Evolutionary conservation across 2,113 vertebrate genomes (phyloP).

Genomic region (Ptyas mucosa): DNA sequence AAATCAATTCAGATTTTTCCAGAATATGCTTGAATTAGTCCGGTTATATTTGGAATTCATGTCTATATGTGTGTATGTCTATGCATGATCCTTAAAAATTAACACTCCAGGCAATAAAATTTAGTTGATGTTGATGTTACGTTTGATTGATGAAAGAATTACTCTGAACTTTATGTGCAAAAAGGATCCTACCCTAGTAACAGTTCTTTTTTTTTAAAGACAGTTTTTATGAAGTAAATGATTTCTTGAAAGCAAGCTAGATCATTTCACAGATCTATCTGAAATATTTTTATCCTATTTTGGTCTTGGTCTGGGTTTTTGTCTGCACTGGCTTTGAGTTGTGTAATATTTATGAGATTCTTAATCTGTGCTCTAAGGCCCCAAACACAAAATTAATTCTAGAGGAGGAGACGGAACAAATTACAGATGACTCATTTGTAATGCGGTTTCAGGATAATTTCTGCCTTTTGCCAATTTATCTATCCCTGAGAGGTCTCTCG

Average conservation of each 20-base stretch:
- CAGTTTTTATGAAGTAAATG: not conserved
- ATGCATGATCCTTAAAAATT: not conserved
- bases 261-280: not conserved
- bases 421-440: not conserved
- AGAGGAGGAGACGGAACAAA: slow-evolving; percentile 19
- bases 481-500: slow-evolving; percentile 23
- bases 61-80: not conserved
- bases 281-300: not conserved
- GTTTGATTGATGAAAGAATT: not conserved
- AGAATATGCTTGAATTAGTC: not conserved
- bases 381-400: slow-evolving; percentile 12
- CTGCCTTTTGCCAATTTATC: slow-evolving; percentile 9
- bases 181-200: not conserved
- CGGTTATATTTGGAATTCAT: not conserved
- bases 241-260: not conserved
- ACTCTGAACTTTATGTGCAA: not conserved
- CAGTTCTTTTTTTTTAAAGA: not conserved
- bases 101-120: not conserved
- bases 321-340: not conserved
- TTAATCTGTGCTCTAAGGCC: slow-evolving; percentile 8
- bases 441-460: slow-evolving; percentile 8
- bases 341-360: slow-evolving; percentile 8
- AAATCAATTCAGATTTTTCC: not conserved
- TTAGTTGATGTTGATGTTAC: not conserved
- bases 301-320: not conserved